Conservation (phyloP, 2,113 vertebrate species). For the Anhinga rufa region DNA sequence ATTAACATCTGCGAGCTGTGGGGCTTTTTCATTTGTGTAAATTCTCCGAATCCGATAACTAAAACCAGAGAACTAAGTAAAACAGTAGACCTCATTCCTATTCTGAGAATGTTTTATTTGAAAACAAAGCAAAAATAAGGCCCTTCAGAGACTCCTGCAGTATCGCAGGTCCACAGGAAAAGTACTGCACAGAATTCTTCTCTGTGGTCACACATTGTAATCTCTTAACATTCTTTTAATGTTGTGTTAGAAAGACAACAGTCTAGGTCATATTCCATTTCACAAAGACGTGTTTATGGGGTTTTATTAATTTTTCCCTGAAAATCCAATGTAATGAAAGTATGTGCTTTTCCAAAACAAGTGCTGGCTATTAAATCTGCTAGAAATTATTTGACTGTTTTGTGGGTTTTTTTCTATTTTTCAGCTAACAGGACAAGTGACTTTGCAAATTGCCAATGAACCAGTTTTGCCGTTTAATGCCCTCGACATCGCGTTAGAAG, state of each 20-base stretch:
- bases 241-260: not conserved
- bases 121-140: not conserved
- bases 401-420: conserved; percentile 51
- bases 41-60: not conserved
- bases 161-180: not conserved
- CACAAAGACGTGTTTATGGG: not conserved
- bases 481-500: conserved; percentile 87
- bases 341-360: not conserved
- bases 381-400: not conserved
- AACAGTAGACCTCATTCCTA: not conserved
- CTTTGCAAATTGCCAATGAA: conserved; percentile 83
- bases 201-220: not conserved
- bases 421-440: conserved; percentile 89
- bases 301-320: not conserved
- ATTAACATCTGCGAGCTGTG: not conserved
- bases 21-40: not conserved
- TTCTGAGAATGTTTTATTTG: not conserved
- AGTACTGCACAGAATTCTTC: not conserved
- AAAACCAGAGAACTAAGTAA: not conserved
- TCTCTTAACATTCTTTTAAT: not conserved
- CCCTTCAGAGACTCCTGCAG: not conserved
- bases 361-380: not conserved
- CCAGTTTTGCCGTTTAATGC: conserved; percentile 90
- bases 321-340: not conserved
- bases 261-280: not conserved